Conservation (phyloP, 2,888 invertebrate species). For the Hemaris fuciformis region DNA sequence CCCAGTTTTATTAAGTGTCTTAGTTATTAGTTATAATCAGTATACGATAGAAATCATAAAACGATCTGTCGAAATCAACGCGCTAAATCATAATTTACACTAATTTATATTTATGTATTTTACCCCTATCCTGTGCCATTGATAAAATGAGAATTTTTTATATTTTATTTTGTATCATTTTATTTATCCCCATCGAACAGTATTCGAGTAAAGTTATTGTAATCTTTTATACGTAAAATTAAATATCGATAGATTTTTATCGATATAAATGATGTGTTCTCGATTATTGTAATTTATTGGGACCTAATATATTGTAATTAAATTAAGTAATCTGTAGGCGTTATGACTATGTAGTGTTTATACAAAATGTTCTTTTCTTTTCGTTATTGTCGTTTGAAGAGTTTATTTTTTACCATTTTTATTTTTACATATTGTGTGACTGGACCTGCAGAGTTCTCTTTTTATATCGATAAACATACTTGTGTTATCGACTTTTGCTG, state of each 20-base stretch:
- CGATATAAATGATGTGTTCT: conserved; percentile 22
- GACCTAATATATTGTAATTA: conserved; percentile 30
- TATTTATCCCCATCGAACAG: neutral
- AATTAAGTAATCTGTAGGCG: conserved; percentile 9
- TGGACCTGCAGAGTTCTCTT: neutral
- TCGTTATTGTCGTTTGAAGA: conserved; percentile 1
- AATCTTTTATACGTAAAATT: conserved; percentile 17
- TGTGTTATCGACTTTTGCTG: neutral
- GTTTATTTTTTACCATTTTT: conserved; percentile 1
- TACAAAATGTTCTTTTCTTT: neutral
- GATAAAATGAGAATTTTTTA: neutral
- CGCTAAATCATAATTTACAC: conserved; percentile 19
- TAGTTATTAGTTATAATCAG: neutral
- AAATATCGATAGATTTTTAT: conserved; percentile 8
- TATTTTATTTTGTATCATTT: conserved; percentile 7
- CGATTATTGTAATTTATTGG: conserved; percentile 27
- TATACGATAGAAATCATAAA: neutral
- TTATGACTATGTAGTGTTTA: conserved; percentile 10
- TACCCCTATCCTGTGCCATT: conserved; percentile 6
- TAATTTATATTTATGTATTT: conserved; percentile 19
- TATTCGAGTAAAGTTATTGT: neutral
- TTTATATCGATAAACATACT: neutral
- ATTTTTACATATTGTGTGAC: neutral
- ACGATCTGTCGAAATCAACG: neutral
- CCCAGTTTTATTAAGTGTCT: neutral